These are phyloP conservation scores for Plodia interpunctella DNA, from an alignment of 1,140 invertebrate species.

Conservation along the genomic window DNA sequence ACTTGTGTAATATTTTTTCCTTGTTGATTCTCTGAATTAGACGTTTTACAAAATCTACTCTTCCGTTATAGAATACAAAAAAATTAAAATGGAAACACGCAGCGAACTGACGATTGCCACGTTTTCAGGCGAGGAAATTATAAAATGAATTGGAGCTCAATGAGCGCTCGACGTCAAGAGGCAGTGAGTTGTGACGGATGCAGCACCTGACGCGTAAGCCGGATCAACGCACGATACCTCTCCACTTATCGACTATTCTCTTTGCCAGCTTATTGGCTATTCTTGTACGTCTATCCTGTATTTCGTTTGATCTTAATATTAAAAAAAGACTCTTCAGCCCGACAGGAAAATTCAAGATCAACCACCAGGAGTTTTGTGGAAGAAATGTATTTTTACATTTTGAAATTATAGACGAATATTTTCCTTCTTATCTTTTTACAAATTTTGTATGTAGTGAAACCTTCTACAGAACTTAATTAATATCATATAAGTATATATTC, in stretches of 20 bases:
- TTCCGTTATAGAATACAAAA: background rate
- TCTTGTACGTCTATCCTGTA: background rate
- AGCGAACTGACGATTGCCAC: background rate
- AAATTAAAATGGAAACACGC: background rate
- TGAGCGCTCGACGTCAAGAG: background rate
- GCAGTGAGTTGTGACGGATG: background rate
- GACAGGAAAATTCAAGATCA: too few species aligned
- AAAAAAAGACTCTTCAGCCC: too few species aligned
- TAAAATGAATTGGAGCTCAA: background rate
- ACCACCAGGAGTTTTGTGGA: too few species aligned
- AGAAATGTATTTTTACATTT: too few species aligned
- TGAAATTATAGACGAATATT: too few species aligned
- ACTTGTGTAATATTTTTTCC: too few species aligned
- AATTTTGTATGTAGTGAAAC: too few species aligned
- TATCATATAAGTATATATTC: too few species aligned
- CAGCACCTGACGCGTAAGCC: conserved; percentile 1
- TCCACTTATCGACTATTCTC: background rate
- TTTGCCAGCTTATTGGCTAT: background rate
- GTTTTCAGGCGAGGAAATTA: background rate
- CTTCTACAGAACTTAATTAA: too few species aligned
- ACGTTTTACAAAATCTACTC: too few species aligned
- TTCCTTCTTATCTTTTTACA: too few species aligned
- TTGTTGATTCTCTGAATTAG: too few species aligned
- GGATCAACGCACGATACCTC: background rate
- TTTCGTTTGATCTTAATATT: background rate